phyloP scores from a whole-genome alignment of 1,140 invertebrate species.

The Archegozetes longisetosus region DNA sequence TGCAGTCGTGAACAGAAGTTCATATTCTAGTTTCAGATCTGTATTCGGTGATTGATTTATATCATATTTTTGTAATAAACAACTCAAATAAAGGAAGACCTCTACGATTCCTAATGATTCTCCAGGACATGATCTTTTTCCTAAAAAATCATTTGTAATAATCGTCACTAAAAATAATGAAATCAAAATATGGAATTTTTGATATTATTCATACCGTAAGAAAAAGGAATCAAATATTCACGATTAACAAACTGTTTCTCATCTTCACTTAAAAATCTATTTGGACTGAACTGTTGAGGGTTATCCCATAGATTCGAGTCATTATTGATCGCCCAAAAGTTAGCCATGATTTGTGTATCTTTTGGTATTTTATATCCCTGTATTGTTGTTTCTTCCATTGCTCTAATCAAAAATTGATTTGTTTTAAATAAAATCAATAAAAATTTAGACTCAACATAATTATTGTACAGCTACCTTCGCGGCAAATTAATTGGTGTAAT shows the following conservation, averaged over 20 bases:
- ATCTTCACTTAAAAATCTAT: constrained; percentile 16
- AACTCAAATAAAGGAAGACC: constrained; percentile 18
- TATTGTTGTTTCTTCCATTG: constrained; percentile 26
- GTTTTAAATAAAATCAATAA: background rate
- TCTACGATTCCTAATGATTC: constrained; percentile 21
- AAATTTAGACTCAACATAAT: constrained; percentile 3
- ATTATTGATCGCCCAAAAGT: constrained; percentile 34
- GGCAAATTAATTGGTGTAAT: constrained; percentile 22
- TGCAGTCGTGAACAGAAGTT: background rate
- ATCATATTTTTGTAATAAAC: constrained; percentile 18
- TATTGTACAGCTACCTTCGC: constrained; percentile 1
- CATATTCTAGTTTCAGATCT: constrained; percentile 13
- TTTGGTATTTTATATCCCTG: constrained; percentile 30
- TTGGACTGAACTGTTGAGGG: constrained; percentile 16
- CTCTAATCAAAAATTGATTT: constrained; percentile 23
- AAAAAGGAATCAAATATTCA: constrained; percentile 21
- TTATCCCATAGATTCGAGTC: constrained; percentile 18
- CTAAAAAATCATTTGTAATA: background rate
- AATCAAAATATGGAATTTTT: background rate
- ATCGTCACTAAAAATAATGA: background rate
- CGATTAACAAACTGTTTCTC: constrained; percentile 15
- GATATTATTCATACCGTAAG: constrained; percentile 12
- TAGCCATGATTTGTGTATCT: constrained; percentile 67
- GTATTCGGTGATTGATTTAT: constrained; percentile 16
- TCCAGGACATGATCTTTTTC: constrained; percentile 17